Conservation (phyloP, 2,888 invertebrate genomes). For the Napeogenes inachia region DNA sequence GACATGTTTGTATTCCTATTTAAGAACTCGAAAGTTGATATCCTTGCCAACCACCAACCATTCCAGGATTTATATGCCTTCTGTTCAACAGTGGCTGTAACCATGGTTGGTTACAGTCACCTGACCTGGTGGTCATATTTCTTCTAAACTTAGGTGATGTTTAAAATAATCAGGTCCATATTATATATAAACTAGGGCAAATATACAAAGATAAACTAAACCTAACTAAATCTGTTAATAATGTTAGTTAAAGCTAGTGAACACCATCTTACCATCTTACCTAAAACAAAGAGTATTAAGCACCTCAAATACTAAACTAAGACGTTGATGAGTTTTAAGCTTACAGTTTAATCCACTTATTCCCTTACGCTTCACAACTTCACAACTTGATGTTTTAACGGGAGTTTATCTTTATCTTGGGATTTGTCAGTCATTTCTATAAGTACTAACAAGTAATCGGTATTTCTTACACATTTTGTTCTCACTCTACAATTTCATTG, state of each 20-base stretch:
- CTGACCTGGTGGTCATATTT: too few relatives aligned
- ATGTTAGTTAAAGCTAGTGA: conserved; percentile 4
- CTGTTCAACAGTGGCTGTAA: too few relatives aligned
- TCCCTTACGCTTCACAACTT: conserved; percentile 53
- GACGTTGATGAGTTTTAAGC: conserved; percentile 38
- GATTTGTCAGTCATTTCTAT: conserved; percentile 11
- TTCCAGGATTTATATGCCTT: too few relatives aligned
- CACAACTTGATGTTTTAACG: conserved; percentile 59
- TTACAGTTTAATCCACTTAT: conserved; percentile 63
- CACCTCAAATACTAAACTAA: conserved; percentile 27
- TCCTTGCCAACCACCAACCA: too few relatives aligned
- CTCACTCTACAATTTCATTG: neutral
- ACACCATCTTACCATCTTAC: conserved; percentile 6
- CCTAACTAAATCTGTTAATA: neutral
- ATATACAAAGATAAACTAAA: neutral
- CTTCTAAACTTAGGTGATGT: too few relatives aligned
- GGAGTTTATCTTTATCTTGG: conserved; percentile 44
- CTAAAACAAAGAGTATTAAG: conserved; percentile 13
- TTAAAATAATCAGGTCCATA: too few relatives aligned
- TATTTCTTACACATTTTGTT: neutral
- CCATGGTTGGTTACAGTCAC: too few relatives aligned
- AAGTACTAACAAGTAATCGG: conserved; percentile 5
- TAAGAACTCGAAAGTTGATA: too few relatives aligned
- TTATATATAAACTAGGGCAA: too few relatives aligned
- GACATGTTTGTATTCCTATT: too few relatives aligned